Percentiles rank a stretch among this genome's conserved stretches.
phyloP scores from a whole-genome alignment of 2,113 vertebrate species.

The Cathartes aura region DNA sequence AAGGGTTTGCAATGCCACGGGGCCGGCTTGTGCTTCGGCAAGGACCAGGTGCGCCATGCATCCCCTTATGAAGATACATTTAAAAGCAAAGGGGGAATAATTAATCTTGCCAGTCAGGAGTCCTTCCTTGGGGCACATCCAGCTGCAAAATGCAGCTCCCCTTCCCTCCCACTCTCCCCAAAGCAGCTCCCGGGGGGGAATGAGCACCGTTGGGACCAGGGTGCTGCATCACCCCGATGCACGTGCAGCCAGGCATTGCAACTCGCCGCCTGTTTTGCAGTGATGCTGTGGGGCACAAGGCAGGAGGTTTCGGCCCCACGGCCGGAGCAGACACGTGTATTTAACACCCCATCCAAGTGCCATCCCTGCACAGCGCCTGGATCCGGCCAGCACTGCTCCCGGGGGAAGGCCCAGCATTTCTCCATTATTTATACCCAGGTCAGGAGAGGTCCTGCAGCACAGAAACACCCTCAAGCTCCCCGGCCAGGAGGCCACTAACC shows the following conservation, averaged over 20 bases:
- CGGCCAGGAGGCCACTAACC: not conserved
- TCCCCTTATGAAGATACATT: not conserved
- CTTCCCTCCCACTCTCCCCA: not conserved
- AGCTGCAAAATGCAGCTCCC: not conserved
- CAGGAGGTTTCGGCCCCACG: not conserved
- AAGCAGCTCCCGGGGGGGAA: not conserved
- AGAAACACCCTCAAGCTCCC: not conserved
- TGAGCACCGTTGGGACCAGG: not conserved
- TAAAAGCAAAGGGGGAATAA: not conserved
- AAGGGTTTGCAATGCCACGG: not conserved
- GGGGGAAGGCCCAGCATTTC: not conserved
- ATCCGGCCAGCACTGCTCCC: accelerated
- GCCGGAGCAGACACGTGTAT: accelerated
- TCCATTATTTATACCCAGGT: accelerated
- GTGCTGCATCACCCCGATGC: accelerated
- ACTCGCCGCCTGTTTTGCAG: not conserved
- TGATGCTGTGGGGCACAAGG: not conserved
- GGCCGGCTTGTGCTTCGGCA: not conserved
- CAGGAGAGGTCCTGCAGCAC: not conserved
- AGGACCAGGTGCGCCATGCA: accelerated
- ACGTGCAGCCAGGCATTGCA: accelerated
- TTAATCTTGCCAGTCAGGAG: not conserved
- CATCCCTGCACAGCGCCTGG: accelerated
- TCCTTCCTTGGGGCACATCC: not conserved
- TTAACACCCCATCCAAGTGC: not conserved